These are phyloP conservation scores for Gallinago undulata DNA, from an alignment of 2,113 vertebrate species.

Conservation along the genomic window DNA sequence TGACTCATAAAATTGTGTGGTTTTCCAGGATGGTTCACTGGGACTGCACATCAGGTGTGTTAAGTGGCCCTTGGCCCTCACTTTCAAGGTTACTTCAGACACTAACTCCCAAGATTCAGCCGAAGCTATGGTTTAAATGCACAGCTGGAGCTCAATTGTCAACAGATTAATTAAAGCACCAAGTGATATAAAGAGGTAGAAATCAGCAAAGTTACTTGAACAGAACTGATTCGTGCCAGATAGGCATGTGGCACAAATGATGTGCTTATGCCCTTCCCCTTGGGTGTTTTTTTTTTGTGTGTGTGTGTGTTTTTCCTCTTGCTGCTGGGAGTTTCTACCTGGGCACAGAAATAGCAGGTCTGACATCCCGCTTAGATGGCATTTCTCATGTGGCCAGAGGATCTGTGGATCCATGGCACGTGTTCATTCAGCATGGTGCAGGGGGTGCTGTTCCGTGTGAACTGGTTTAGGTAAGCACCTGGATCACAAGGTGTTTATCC, in stretches of 20 bases:
- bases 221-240: not conserved
- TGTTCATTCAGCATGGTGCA: not conserved
- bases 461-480: not conserved
- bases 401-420: too few species aligned
- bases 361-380: not conserved
- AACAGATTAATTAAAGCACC: not conserved
- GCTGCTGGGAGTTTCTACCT: not conserved
- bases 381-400: fast-evolving
- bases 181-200: not conserved
- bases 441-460: not conserved
- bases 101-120: not conserved
- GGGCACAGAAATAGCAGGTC: not conserved
- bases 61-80: not conserved
- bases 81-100: not conserved
- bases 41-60: not conserved
- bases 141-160: not conserved
- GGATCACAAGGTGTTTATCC: not conserved
- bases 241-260: not conserved
- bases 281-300: not conserved
- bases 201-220: not conserved
- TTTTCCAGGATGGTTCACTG: not conserved
- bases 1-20: not conserved
- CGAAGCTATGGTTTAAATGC: not conserved
- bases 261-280: not conserved
- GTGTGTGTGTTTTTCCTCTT: not conserved